Conservation (phyloP, 2,888 invertebrate genomes). For the Mythimna loreyi region DNA sequence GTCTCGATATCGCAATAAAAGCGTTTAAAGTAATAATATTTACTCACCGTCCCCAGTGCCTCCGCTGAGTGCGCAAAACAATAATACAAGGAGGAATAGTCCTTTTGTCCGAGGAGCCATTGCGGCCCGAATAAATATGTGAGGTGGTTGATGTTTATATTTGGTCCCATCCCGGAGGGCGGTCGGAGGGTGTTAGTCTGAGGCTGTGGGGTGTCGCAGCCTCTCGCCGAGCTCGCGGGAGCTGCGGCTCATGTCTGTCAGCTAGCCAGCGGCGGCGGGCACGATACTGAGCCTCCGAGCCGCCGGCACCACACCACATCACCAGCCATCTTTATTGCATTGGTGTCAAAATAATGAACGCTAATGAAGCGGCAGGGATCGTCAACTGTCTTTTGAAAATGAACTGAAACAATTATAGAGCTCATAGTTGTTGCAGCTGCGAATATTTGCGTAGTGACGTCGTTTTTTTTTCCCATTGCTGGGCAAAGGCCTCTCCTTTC, state of each 20-base stretch:
- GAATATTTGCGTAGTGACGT: background rate
- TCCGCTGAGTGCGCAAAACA: constrained; percentile 79
- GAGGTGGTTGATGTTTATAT: constrained; percentile 77
- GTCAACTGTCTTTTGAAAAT: constrained; percentile 52
- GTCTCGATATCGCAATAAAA: constrained; percentile 68
- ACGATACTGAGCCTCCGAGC: constrained; percentile 71
- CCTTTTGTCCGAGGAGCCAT: constrained; percentile 85
- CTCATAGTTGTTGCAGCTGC: background rate
- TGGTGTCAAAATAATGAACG: constrained; percentile 87
- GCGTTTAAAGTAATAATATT: constrained; percentile 74
- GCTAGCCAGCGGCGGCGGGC: constrained; percentile 70
- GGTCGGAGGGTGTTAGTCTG: constrained; percentile 57
- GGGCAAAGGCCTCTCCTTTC: too few relatives aligned
- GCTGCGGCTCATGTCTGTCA: constrained; percentile 76
- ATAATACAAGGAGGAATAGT: constrained; percentile 80
- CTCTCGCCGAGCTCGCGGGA: constrained; percentile 69
- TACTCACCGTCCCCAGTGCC: constrained; percentile 83
- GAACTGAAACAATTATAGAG: constrained; percentile 18
- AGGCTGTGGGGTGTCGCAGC: constrained; percentile 62
- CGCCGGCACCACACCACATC: constrained; percentile 73
- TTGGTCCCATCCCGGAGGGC: constrained; percentile 84
- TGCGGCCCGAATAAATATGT: constrained; percentile 82
- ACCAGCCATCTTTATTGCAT: constrained; percentile 77
- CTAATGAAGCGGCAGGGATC: constrained; percentile 77
- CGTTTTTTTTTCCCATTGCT: too few relatives aligned